Conservation (phyloP, 2,113 vertebrate species). For the Furnarius figulus region DNA sequence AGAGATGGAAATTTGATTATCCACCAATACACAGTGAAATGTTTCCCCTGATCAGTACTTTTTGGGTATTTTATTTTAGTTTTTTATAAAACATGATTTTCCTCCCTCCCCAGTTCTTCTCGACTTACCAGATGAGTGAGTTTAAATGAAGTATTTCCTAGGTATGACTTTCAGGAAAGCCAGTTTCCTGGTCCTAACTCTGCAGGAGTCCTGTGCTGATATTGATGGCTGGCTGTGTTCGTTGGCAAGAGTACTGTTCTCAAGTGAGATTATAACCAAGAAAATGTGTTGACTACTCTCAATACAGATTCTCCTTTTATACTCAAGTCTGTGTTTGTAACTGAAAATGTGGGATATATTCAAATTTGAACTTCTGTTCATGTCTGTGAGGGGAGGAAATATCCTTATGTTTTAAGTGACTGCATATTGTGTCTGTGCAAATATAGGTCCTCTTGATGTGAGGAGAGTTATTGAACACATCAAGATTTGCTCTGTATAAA, state of each 20-base stretch:
- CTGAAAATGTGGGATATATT: not conserved
- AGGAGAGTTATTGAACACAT: not conserved
- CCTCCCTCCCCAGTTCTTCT: not conserved
- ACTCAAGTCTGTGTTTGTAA: not conserved
- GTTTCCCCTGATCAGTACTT: not conserved
- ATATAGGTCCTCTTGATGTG: not conserved
- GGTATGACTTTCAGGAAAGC: not conserved
- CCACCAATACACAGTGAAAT: not conserved
- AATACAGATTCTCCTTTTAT: not conserved
- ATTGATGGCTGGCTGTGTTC: not conserved
- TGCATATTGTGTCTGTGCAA: not conserved
- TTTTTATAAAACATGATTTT: not conserved
- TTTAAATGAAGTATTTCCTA: constrained; percentile 17
- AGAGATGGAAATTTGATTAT: not conserved
- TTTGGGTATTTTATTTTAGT: not conserved
- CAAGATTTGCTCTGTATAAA: not conserved
- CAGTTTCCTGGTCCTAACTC: not conserved
- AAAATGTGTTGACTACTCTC: not conserved
- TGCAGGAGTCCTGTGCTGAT: not conserved
- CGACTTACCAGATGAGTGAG: not conserved
- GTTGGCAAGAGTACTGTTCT: not conserved
- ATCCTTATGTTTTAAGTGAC: not conserved
- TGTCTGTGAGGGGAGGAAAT: not conserved
- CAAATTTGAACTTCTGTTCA: not conserved
- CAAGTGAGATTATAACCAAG: not conserved